Evolutionary conservation across 2,113 vertebrate species (phyloP).

Genomic region (Balaeniceps rex): DNA sequence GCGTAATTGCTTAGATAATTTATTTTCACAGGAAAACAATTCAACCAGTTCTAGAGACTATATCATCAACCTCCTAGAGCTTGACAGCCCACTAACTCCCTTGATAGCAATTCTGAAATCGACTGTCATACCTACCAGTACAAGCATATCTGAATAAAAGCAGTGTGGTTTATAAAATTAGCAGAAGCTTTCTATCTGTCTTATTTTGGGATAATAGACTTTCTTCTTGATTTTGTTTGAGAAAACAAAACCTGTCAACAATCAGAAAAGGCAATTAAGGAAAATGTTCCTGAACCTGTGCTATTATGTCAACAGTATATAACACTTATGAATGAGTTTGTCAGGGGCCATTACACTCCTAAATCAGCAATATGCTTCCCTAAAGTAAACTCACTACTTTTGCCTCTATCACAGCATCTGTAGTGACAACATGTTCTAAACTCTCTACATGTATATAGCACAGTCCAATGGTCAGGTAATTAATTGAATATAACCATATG

Average conservation of each 20-base stretch:
- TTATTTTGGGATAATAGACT: background rate
- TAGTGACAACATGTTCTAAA: slow-evolving; percentile 24
- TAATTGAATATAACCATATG: background rate
- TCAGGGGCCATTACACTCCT: slow-evolving; percentile 1
- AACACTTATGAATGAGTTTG: background rate
- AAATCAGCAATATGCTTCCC: slow-evolving; percentile 22
- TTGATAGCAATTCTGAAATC: slow-evolving; percentile 3
- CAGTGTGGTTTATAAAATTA: background rate
- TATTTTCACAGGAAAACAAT: slow-evolving; percentile 40
- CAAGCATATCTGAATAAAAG: background rate
- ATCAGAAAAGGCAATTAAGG: background rate
- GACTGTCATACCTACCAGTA: background rate
- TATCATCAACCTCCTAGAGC: slow-evolving; percentile 29
- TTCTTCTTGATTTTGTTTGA: background rate
- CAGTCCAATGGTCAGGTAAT: background rate
- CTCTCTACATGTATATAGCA: background rate
- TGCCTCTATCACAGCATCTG: background rate
- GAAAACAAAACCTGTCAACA: slow-evolving; percentile 10
- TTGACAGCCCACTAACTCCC: slow-evolving; percentile 2
- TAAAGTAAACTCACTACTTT: background rate
- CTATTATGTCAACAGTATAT: background rate
- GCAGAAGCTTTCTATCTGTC: background rate
- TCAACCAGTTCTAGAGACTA: slow-evolving; percentile 25
- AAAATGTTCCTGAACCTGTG: slow-evolving; percentile 14
- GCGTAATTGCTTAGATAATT: slow-evolving; percentile 45